Conservation (phyloP, 1,140 invertebrate genomes). For the Spodoptera litura region DNA sequence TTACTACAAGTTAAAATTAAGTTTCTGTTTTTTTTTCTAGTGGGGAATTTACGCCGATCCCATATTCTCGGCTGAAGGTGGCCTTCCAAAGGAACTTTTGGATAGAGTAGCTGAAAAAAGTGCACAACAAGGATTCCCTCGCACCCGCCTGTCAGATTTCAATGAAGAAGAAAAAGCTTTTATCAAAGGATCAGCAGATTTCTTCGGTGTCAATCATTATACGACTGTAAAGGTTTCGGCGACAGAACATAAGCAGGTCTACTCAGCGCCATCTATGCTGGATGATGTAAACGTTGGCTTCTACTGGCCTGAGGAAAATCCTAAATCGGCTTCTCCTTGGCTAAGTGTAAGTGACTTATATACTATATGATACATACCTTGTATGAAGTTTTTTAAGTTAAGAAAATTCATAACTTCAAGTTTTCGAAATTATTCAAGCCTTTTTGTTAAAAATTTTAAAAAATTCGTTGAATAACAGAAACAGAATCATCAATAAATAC, state of each 20-base stretch:
- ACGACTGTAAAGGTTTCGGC: conserved; percentile 72
- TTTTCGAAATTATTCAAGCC: too few relatives aligned
- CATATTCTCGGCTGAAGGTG: conserved; percentile 87
- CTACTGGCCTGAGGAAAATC: conserved; percentile 49
- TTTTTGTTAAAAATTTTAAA: too few relatives aligned
- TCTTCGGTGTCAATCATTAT: conserved; percentile 89
- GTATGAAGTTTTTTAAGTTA: too few relatives aligned
- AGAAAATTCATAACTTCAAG: background rate
- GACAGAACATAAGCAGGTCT: conserved; percentile 45
- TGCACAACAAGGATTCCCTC: conserved; percentile 74
- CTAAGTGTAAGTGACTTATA: conserved; percentile 44
- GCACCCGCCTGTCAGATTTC: conserved; percentile 86
- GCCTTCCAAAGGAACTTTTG: conserved; percentile 88
- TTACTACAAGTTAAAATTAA: too few relatives aligned
- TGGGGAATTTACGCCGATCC: conserved; percentile 87
- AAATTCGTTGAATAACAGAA: too few relatives aligned
- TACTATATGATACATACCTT: too few relatives aligned
- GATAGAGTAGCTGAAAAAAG: conserved; percentile 85
- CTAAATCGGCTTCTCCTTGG: conserved; percentile 53
- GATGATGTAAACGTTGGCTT: conserved; percentile 55
- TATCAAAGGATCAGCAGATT: conserved; percentile 87
- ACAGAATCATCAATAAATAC: too few relatives aligned
- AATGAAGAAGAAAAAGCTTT: conserved; percentile 82
- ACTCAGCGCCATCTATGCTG: conserved; percentile 57
- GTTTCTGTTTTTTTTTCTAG: conserved; percentile 50